These are phyloP conservation scores for Pegoplata infirma DNA, from an alignment of 2,888 invertebrate genomes.

Conservation along the genomic window DNA sequence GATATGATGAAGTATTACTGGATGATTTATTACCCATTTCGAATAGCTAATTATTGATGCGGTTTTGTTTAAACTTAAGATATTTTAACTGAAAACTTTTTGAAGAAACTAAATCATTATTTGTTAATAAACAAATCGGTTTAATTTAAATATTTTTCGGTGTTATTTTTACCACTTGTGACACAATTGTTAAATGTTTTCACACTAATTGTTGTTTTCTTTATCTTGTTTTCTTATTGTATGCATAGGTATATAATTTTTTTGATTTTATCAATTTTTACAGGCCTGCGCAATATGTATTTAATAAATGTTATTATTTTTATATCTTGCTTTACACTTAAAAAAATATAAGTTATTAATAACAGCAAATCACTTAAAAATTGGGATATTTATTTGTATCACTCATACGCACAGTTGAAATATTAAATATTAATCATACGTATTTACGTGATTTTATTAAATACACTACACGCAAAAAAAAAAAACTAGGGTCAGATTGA, in stretches of 20 bases:
- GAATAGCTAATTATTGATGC: too few species aligned
- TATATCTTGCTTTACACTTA: too few species aligned
- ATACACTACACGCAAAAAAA: too few species aligned
- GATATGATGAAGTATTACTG: constrained; percentile 63
- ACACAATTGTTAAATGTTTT: constrained; percentile 33
- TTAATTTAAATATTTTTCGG: neutral
- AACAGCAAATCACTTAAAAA: too few species aligned
- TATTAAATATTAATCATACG: too few species aligned
- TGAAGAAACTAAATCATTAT: constrained; percentile 1
- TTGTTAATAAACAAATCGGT: neutral
- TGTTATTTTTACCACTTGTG: constrained; percentile 12
- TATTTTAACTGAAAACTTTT: neutral
- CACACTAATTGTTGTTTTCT: constrained; percentile 27
- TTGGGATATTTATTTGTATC: too few species aligned
- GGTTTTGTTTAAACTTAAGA: constrained; percentile 11
- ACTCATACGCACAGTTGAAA: too few species aligned
- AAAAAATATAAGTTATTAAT: too few species aligned
- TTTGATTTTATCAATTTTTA: constrained; percentile 24
- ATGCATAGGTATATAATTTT: neutral
- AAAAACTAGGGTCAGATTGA: too few species aligned
- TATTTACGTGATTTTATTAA: too few species aligned
- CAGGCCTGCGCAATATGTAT: constrained; percentile 32
- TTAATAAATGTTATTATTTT: constrained; percentile 9
- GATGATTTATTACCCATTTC: constrained; percentile 71
- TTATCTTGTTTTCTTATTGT: neutral